Evolutionary conservation across 2,888 invertebrate species (phyloP).

Genomic region (Timandra comae): DNA sequence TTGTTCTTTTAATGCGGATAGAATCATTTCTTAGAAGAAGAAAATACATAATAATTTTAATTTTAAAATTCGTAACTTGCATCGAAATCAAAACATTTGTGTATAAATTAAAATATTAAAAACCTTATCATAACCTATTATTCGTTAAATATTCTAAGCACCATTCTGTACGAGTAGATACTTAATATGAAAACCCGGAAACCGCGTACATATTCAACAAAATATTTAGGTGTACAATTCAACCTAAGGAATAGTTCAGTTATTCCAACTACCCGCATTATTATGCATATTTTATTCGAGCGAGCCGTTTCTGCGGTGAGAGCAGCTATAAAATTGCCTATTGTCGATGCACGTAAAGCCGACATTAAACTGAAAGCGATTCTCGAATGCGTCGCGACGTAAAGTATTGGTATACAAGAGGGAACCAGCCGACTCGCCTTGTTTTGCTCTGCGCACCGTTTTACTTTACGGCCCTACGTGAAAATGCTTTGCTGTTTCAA

Average conservation of each 20-base stretch:
- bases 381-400: slow-evolving; percentile 51
- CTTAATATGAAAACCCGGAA: not conserved
- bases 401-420: slow-evolving; percentile 31
- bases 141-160: slow-evolving; percentile 10
- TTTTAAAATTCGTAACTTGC: too few species aligned
- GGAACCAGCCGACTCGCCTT: slow-evolving; percentile 25
- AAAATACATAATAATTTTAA: too few species aligned
- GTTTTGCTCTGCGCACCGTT: slow-evolving; percentile 24
- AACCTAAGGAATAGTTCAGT: slow-evolving; percentile 17
- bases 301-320: slow-evolving; percentile 33
- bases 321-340: slow-evolving; percentile 54
- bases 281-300: slow-evolving; percentile 35
- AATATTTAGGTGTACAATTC: slow-evolving; percentile 5
- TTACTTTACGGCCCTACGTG: slow-evolving; percentile 31
- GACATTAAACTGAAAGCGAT: slow-evolving; percentile 61
- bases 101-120: too few species aligned
- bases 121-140: too few species aligned
- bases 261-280: slow-evolving; percentile 21
- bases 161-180: slow-evolving; percentile 4
- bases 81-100: too few species aligned
- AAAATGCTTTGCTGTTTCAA: slow-evolving; percentile 29
- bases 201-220: not conserved
- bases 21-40: too few species aligned
- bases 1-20: too few species aligned
- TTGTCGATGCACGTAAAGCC: slow-evolving; percentile 60